Percentiles rank a stretch among this genome's conserved stretches.
These are phyloP conservation scores for Xestobium rufovillosum DNA, from an alignment of 2,888 invertebrate genomes.

Conservation along the genomic window DNA sequence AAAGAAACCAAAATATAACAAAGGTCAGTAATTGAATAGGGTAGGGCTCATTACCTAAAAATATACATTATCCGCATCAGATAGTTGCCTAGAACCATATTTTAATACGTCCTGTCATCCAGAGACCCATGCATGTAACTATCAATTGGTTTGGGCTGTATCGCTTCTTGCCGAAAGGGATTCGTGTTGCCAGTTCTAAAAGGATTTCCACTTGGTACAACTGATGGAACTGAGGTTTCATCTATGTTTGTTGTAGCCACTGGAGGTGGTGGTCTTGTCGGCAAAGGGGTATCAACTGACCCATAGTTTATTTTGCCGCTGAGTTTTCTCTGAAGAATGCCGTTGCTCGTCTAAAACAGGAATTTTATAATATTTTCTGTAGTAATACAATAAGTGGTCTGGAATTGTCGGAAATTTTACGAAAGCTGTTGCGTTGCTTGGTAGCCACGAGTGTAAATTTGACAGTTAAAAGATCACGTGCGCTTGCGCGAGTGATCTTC, in stretches of 20 bases:
- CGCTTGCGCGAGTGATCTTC: no score
- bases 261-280: constrained; percentile 24
- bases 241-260: constrained; percentile 19
- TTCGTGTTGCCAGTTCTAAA: constrained; percentile 32
- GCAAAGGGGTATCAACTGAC: constrained; percentile 46
- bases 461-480: no score
- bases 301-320: constrained; percentile 47
- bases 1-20: no score
- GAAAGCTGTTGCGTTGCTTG: no score
- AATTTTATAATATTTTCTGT: no score
- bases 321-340: constrained; percentile 34
- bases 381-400: no score
- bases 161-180: constrained; percentile 44
- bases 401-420: no score
- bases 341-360: constrained; percentile 30
- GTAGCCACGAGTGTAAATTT: no score
- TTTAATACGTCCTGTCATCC: constrained; percentile 44
- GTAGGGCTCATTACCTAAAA: no score
- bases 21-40: constrained; percentile 1
- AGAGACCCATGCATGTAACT: constrained; percentile 48
- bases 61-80: no score
- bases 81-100: constrained; percentile 7
- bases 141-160: constrained; percentile 59
- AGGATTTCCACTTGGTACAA: constrained; percentile 31
- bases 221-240: constrained; percentile 13